Percentiles rank a stretch among this genome's conserved stretches.
phyloP scores from a whole-genome alignment of 2,113 vertebrate species.

The Rhea pennata region DNA sequence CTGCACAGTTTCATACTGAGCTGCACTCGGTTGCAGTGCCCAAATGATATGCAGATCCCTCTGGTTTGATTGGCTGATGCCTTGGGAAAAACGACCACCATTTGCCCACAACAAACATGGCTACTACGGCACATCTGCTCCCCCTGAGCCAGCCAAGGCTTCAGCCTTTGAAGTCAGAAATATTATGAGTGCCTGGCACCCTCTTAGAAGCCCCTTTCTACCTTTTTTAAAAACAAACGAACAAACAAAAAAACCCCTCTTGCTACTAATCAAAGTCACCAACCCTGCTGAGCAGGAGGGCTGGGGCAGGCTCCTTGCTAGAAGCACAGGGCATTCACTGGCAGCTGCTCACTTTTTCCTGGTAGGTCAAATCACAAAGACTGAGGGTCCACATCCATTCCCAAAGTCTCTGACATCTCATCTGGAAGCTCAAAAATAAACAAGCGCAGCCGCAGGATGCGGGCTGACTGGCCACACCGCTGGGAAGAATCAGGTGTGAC shows the following conservation, averaged over 20 bases:
- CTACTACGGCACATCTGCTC: background rate
- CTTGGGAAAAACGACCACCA: background rate
- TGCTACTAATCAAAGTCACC: background rate
- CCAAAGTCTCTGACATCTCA: background rate
- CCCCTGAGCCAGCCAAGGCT: background rate
- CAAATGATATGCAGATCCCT: conserved; percentile 12
- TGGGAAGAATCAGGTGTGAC: no score
- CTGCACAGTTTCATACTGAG: accelerated
- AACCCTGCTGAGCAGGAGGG: accelerated
- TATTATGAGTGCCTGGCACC: accelerated
- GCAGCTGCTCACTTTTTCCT: background rate
- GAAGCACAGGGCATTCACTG: accelerated
- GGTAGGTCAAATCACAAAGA: background rate
- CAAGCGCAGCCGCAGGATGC: no score
- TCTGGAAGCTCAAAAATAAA: no score
- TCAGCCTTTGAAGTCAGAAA: background rate
- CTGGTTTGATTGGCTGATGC: background rate
- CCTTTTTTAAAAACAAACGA: background rate
- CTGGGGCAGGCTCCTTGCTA: no score
- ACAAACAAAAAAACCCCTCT: no score
- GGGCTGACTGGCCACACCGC: no score
- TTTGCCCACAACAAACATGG: conserved; percentile 12
- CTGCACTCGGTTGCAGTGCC: background rate
- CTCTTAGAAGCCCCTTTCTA: accelerated
- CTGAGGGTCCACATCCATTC: background rate